Percentiles rank a stretch among this genome's conserved stretches.
Conservation (phyloP, 92 coral and sea anemone genomes). For the Metridium senile region DNA sequence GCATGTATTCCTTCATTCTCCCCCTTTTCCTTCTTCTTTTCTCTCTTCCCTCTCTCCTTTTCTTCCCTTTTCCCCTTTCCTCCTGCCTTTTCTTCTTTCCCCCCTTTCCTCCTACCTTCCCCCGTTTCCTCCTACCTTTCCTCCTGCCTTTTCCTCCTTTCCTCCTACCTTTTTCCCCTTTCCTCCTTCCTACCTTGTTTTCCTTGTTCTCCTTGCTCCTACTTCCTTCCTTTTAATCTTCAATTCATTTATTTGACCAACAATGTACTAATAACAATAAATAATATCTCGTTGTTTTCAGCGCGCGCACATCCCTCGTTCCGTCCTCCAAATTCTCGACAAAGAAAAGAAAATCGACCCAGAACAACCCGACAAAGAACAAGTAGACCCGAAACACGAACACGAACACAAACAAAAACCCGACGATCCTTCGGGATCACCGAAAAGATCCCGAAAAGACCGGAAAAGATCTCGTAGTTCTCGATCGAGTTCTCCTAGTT, state of each 20-base stretch:
- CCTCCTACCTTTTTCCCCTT: not conserved
- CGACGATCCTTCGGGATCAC: conserved; percentile 45
- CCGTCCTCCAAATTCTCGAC: conserved; percentile 88
- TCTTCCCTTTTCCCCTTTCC: not conserved
- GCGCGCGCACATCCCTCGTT: conserved; percentile 97
- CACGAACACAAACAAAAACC: conserved; percentile 52
- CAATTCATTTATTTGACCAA: too few species aligned
- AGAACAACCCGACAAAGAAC: conserved; percentile 81
- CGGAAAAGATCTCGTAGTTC: conserved; percentile 71
- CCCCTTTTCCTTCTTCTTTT: not conserved
- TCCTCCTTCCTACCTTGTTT: not conserved
- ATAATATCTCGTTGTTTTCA: too few species aligned
- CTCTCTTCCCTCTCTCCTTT: not conserved
- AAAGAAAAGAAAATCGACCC: conserved; percentile 85
- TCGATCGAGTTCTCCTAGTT: conserved; percentile 75
- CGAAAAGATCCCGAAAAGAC: conserved; percentile 67
- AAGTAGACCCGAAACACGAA: conserved; percentile 77
- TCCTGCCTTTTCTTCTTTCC: not conserved
- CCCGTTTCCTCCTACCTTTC: not conserved
- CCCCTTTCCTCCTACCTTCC: not conserved
- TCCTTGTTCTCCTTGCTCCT: not conserved
- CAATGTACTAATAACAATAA: too few species aligned
- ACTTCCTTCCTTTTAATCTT: not conserved
- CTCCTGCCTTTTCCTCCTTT: not conserved
- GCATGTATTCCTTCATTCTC: not conserved